Base-by-base conservation (phyloP, 1,140 invertebrate genomes). In the Venturia canescens region DNA sequence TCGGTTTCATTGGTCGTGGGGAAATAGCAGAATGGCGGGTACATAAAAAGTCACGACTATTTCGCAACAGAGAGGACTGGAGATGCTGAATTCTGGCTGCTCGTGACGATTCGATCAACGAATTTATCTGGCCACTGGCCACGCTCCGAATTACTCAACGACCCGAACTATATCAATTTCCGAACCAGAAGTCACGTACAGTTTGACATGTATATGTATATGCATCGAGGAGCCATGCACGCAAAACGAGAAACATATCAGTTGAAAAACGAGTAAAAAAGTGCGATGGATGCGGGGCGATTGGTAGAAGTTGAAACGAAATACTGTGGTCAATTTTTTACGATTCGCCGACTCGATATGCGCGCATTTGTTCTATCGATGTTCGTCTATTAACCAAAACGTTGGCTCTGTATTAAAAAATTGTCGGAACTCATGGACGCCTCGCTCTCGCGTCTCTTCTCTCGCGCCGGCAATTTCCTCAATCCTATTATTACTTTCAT, bases 381-480 rank as follows among this genome's bases (percentile, higher is more conserved):
- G 80, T 82, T 57, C 38, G 66, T 23, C 77, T 74, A 82, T 82
- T 79, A 82, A 82, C 53, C 69, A 77, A 60, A 38, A 21, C 50
- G 29, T 4, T 38, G 16, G 27, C 34, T n/a, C n/a, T 72, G 66
- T 29, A 66, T 44, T 72, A 31, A 79, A 74, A 78, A 67, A 75
- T 34, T 82, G n/a, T 67, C 26, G 44, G 75, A 21, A 48, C 29
- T 76, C 53, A 3, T 13, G 7, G 11, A 31, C 57, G 57, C 21
- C n/a, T 75, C 16, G 50, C 71, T 31, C n/a, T 75, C 16, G 50
- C 1, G 2, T 27, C 21, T 75, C 71, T 21, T n/a, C 71, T 44
- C 72, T n/a, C n/a, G n/a, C n/a, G n/a, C n/a, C n/a, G 16, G 53
- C 16, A 53, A 53, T 57, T 31, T 44, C 38, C 38, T 44, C 11